Conservation (phyloP, 2,888 invertebrate genomes). For the Coelinius sp. region DNA sequence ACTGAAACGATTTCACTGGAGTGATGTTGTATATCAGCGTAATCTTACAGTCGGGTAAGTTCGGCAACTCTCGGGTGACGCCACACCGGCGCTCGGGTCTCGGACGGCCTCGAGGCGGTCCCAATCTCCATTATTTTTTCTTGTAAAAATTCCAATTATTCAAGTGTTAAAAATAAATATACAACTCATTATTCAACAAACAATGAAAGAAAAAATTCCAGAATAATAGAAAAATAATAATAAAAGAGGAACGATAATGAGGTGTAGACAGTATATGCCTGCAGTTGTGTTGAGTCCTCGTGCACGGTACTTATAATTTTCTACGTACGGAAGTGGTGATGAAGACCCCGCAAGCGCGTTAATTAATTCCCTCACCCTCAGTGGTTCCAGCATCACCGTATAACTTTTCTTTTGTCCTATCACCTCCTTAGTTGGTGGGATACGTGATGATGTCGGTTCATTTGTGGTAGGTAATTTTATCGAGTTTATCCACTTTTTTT, state of each 20-base stretch:
- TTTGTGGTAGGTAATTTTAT: not conserved
- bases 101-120: too few relatives aligned
- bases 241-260: not conserved
- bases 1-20: too few relatives aligned
- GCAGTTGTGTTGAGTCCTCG: too few relatives aligned
- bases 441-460: constrained; percentile 4
- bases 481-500: not conserved
- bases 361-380: constrained; percentile 16
- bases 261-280: not conserved
- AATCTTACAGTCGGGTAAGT: too few relatives aligned
- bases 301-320: not conserved
- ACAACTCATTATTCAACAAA: too few relatives aligned
- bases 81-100: too few relatives aligned
- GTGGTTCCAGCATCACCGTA: constrained; percentile 5
- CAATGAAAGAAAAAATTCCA: too few relatives aligned
- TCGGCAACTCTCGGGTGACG: too few relatives aligned
- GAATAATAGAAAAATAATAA: not conserved
- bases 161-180: too few relatives aligned
- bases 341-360: constrained; percentile 13
- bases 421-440: not conserved
- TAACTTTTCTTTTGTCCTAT: not conserved
- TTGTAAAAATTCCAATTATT: too few relatives aligned
- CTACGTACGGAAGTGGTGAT: not conserved
- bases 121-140: too few relatives aligned
- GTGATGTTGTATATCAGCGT: too few relatives aligned